Evolutionary conservation across 2,113 vertebrate genomes (phyloP).

Genomic region (Anseranas semipalmata): DNA sequence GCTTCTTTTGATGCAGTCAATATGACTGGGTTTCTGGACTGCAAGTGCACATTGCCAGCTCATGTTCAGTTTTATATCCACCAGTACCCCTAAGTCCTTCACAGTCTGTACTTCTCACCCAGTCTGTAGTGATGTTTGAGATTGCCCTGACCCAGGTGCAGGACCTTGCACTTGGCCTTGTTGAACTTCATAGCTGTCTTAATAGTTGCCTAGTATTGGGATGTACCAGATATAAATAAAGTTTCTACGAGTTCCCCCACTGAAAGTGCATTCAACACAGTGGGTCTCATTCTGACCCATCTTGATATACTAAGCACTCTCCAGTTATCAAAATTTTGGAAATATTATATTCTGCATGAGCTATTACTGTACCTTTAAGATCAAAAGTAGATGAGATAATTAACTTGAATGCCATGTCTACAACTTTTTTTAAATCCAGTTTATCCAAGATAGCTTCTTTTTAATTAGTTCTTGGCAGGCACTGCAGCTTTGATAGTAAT

Average conservation of each 20-base stretch:
- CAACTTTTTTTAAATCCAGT: neutral
- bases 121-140: neutral
- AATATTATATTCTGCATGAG: neutral
- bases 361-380: neutral
- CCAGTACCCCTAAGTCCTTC: no score
- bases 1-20: neutral
- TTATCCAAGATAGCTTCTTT: slow-evolving; percentile 34
- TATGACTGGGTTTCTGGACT: neutral
- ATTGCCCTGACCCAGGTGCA: neutral
- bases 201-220: neutral
- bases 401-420: slow-evolving; percentile 22
- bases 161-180: neutral
- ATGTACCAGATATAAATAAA: neutral
- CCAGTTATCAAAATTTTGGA: neutral
- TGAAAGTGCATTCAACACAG: neutral
- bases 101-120: no score
- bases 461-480: slow-evolving; percentile 69
- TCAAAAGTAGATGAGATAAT: slow-evolving; percentile 25
- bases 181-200: neutral
- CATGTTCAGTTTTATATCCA: neutral
- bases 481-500: slow-evolving; percentile 12
- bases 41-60: neutral
- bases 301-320: neutral
- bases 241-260: neutral
- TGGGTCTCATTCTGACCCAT: neutral